Evolutionary conservation across 2,888 invertebrate species (phyloP).

Genomic region (Lysandra coridon): DNA sequence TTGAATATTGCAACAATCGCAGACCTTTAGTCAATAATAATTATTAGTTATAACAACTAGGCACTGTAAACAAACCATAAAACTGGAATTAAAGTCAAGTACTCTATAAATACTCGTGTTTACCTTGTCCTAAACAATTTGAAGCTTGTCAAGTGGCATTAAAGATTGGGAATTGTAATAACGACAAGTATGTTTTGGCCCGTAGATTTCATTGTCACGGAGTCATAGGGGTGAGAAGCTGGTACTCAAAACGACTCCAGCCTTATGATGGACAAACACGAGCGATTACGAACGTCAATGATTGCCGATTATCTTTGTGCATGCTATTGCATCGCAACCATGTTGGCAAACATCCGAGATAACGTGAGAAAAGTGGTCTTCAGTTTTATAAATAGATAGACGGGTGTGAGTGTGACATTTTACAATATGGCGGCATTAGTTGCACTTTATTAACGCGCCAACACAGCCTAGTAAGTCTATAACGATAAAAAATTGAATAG

Average conservation of each 20-base stretch:
- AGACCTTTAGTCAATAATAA: background rate
- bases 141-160: conserved; percentile 1
- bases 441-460: background rate
- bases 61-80: background rate
- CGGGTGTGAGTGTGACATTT: too few species aligned
- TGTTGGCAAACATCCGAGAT: too few species aligned
- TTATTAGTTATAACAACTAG: background rate
- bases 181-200: too few species aligned
- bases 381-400: too few species aligned
- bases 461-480: background rate
- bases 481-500: background rate
- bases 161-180: background rate
- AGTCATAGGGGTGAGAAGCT: too few species aligned
- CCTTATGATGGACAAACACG: too few species aligned
- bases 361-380: background rate
- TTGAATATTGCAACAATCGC: background rate
- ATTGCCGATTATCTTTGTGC: too few species aligned
- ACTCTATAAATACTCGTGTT: background rate
- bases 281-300: too few species aligned
- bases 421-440: background rate
- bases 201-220: too few species aligned
- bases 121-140: conserved; percentile 8
- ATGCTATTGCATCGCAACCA: too few species aligned
- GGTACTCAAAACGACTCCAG: too few species aligned
- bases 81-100: background rate